Evolutionary conservation across 2,888 invertebrate species (phyloP).

Genomic region (Baronia brevicornis): DNA sequence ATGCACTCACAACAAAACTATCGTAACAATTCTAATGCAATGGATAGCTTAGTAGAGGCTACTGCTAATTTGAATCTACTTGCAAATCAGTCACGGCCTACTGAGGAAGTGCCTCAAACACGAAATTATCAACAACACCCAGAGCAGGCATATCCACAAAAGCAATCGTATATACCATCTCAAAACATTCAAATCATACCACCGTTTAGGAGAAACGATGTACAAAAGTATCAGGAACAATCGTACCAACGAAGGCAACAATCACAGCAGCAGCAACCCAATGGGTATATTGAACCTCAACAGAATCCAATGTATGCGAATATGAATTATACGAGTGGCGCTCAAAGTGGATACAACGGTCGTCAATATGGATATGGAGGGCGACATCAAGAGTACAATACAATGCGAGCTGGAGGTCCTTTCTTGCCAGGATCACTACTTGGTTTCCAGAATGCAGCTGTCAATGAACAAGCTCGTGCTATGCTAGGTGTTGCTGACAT

Average conservation of each 20-base stretch:
- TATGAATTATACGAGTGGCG: slow-evolving; percentile 36
- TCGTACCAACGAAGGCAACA: slow-evolving; percentile 31
- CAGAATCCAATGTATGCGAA: slow-evolving; percentile 41
- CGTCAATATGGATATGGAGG: slow-evolving; percentile 44
- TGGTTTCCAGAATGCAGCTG: slow-evolving; percentile 69
- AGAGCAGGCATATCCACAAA: slow-evolving; percentile 34
- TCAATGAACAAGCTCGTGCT: slow-evolving; percentile 69
- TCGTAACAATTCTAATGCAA: slow-evolving; percentile 35
- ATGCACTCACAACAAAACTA: slow-evolving; percentile 37
- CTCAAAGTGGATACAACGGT: slow-evolving; percentile 30
- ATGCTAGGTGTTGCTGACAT: slow-evolving; percentile 71
- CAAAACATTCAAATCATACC: slow-evolving; percentile 42
- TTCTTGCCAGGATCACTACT: slow-evolving; percentile 61
- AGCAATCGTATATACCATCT: slow-evolving; percentile 38
- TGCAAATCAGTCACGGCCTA: slow-evolving; percentile 32
- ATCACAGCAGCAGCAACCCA: slow-evolving; percentile 37
- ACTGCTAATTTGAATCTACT: slow-evolving; percentile 49
- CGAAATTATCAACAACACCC: slow-evolving; percentile 39
- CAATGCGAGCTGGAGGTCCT: slow-evolving; percentile 43
- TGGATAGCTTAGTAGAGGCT: slow-evolving; percentile 54
- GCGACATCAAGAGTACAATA: slow-evolving; percentile 39
- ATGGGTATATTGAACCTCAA: slow-evolving; percentile 52
- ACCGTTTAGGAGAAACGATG: slow-evolving; percentile 38
- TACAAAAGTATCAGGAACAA: slow-evolving; percentile 48
- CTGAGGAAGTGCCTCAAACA: slow-evolving; percentile 34